A percentile compares a stretch with the other conserved stretches of the same genome.
Conservation (phyloP, 2,113 vertebrate species). For the Camarhynchus parvulus region DNA sequence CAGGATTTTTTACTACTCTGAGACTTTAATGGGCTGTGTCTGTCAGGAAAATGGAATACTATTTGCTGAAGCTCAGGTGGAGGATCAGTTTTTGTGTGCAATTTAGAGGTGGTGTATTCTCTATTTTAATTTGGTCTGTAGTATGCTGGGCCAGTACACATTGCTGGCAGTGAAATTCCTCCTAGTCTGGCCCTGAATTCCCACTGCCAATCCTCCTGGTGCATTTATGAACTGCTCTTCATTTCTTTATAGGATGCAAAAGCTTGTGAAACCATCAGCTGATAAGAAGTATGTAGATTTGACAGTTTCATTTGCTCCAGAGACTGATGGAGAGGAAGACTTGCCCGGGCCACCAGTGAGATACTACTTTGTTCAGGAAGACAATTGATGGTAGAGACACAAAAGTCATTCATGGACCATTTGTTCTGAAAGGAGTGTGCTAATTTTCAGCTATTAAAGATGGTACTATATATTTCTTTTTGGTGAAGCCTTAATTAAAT, state of each 20-base stretch:
- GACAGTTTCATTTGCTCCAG: conserved; percentile 94
- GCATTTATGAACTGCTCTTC: not conserved
- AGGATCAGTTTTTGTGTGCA: not conserved
- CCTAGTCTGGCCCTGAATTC: not conserved
- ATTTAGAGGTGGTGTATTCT: not conserved
- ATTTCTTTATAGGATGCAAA: conserved; percentile 89
- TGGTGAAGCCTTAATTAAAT: conserved; percentile 78
- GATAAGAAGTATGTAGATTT: conserved; percentile 95
- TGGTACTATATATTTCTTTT: conserved; percentile 68
- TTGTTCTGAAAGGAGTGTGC: conserved; percentile 58
- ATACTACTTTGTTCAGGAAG: conserved; percentile 88
- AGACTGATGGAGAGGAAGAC: conserved; percentile 91
- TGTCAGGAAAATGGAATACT: not conserved
- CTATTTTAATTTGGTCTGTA: not conserved
- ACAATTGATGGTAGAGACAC: conserved; percentile 69
- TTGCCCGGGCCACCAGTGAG: conserved; percentile 94
- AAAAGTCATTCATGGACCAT: conserved; percentile 36
- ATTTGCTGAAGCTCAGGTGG: not conserved
- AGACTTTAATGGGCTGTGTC: not conserved
- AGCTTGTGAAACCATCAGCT: conserved; percentile 91
- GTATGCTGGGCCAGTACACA: not conserved
- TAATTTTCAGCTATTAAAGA: conserved; percentile 62
- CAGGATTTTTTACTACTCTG: not conserved
- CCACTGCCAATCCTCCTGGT: not conserved
- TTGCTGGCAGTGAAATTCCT: not conserved